Evolutionary conservation across 2,888 invertebrate genomes (phyloP), one percentile per base, ranked within the genome.

Genomic region (Dorcus hopei): DNA sequence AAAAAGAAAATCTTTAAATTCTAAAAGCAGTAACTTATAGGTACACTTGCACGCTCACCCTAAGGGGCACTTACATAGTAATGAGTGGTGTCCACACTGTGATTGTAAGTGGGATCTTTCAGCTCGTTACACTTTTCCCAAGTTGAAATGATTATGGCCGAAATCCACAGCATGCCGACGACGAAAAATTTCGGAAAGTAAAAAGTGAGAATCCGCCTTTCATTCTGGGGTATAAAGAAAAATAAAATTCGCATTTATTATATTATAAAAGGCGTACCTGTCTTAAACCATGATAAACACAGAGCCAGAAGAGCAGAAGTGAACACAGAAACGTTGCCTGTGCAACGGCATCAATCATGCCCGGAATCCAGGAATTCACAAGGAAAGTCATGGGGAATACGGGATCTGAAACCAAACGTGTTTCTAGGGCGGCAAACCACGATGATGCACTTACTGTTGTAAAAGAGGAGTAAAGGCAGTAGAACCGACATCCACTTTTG

Each of bases 401-500:
- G 2, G 97, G 97, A 85, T 97, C 97, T 97, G 78, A 45, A 81
- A 80, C 63, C 57, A 41, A 1, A 33, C 26, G 26, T 33, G 7
- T 6, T 6, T 33, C 6, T 33, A 7, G 7, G 1, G 6, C 3
- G 26, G 26, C 5, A 6, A 51, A 38, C 9, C 47, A 40, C 26
- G 58, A 49, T 33, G 19, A 58, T 42, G 57, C 58, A 80, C 87
- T 85, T 80, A 97, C 97, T 95, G 78, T 98, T 91, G 73, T 95
- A 97, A 14, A 96, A 84, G 65, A 97, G 82, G 9, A 97, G 81
- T 23, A 95, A 80, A 1, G 96, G 95, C 67, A 97, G 80, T 54
- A 97, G 82, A 41, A 93, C 80, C 0, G 94, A 91, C 77, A 97
- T 87, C 97, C 97, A 98, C 77, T 93, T 95, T 76, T 98, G 97